Evolutionary conservation across 2,113 vertebrate genomes (phyloP), one percentile per base, ranked within the genome.

Genomic region (Pterophyllum scalare): DNA sequence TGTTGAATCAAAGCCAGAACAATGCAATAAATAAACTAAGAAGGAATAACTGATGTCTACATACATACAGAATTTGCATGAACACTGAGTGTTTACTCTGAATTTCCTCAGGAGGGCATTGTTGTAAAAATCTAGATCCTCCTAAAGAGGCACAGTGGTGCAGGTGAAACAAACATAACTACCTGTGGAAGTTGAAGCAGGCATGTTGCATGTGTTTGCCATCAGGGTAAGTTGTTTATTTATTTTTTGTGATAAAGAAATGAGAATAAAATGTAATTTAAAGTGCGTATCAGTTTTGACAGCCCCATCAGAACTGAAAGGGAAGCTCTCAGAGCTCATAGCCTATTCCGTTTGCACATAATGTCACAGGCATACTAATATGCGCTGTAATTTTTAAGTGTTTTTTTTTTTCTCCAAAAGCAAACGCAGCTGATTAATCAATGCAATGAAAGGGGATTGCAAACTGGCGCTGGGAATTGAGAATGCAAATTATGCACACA

Each of bases 91-190:
- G 24, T 52, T 56, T 90, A 77, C 89, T 90, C 83, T 77, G 11
- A 33, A 67, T 87, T 84, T 90, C 91, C 91, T 91, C 87, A 89
- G 82, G 90, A 85, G 91, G 91, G 88, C 90, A 93, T 89, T 89
- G 90, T 93, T 93, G 89, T 92, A 82, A 80, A 91, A 86, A 90
- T 62, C 28, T 81, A 46, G 17, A 15, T 3, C 52, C 40, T 52
- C 43, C 31, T 46, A 72, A 6, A 72, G 46, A 54, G 26, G 28
- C 2, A 1, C 26, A 31, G 46, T 52, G 26, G 17, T 54, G 67
- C 26, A 72, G 67, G 26, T 54, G 26, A 59, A 64, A 40, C 11
- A 26, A 26, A n/a, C 14, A 52, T 0, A 31, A 46, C 19, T 8
- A 85, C 57, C 7, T 74, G 77, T 79, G 43, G 75, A 77, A 58